Percentiles rank a stretch among this genome's conserved stretches.
phyloP scores from a whole-genome alignment of 2,113 vertebrate genomes.

The Suricata suricatta region DNA sequence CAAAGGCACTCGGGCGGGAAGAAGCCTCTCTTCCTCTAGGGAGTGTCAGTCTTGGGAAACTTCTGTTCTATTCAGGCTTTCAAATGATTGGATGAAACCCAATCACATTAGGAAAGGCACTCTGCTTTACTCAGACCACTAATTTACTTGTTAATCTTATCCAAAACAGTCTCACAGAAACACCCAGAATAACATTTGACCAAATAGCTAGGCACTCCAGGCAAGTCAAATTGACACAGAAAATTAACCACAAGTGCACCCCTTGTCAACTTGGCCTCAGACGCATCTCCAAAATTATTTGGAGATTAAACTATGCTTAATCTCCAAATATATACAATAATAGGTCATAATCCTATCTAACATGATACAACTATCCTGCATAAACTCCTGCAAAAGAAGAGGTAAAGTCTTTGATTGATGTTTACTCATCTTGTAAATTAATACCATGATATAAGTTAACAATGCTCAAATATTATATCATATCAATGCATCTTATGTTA shows the following conservation, averaged over 20 bases:
- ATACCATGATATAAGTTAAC: not conserved
- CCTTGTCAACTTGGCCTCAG: not conserved
- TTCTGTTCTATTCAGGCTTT: not conserved
- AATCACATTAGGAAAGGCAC: not conserved
- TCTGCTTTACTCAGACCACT: not conserved
- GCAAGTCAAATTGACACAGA: not conserved
- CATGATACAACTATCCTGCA: not conserved
- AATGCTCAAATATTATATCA: not conserved
- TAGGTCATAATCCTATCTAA: not conserved
- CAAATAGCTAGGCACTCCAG: not conserved
- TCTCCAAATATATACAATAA: not conserved
- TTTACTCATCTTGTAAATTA: not conserved
- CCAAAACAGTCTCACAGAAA: not conserved
- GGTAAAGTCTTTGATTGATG: not conserved
- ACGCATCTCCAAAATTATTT: not conserved
- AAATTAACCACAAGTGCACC: not conserved
- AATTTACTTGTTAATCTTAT: not conserved
- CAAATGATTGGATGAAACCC: not conserved
- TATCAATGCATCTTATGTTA: not conserved
- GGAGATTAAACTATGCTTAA: not conserved
- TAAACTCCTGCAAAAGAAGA: not conserved
- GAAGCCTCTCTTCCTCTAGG: not conserved
- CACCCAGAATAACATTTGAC: not conserved
- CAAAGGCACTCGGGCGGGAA: not conserved
- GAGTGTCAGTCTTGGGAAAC: not conserved